Evolutionary conservation across 2,797 vertebrate species (phyloP).

Genomic region (Lateolabrax maculatus): DNA sequence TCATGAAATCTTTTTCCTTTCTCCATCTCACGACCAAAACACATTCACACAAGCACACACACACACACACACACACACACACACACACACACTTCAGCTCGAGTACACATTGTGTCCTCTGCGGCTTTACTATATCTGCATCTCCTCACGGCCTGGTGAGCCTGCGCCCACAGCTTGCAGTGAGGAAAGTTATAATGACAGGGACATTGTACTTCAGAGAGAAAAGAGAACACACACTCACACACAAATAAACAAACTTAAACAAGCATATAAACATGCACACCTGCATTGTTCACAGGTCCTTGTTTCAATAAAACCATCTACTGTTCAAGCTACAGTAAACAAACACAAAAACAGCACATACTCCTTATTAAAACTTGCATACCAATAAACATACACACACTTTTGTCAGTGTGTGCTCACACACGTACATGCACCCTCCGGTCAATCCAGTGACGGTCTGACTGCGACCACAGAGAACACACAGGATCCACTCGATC

Average conservation of each 20-base stretch:
- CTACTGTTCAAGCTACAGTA: neutral
- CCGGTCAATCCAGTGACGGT: conserved; percentile 1
- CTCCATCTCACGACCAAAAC: too few relatives aligned
- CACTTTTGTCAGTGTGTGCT: neutral
- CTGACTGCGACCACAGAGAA: conserved; percentile 23
- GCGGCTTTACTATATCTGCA: conserved; percentile 21
- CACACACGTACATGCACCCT: conserved; percentile 12
- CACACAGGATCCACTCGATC: conserved; percentile 40
- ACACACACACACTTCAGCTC: conserved; percentile 13
- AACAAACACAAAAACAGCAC: neutral
- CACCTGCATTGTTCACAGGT: neutral
- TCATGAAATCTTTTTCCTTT: neutral
- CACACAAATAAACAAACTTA: neutral
- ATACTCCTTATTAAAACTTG: conserved; percentile 4
- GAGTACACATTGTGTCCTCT: conserved; percentile 26
- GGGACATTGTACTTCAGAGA: conserved; percentile 29
- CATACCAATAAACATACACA: neutral
- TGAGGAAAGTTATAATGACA: conserved; percentile 58
- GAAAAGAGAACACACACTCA: conserved; percentile 6
- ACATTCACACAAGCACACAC: neutral
- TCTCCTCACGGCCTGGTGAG: conserved; percentile 43
- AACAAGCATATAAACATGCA: neutral
- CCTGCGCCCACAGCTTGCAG: conserved; percentile 32
- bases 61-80: neutral
- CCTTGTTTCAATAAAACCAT: neutral